phyloP scores from a whole-genome alignment of 2,797 vertebrate genomes.

The Carcharodon carcharias region DNA sequence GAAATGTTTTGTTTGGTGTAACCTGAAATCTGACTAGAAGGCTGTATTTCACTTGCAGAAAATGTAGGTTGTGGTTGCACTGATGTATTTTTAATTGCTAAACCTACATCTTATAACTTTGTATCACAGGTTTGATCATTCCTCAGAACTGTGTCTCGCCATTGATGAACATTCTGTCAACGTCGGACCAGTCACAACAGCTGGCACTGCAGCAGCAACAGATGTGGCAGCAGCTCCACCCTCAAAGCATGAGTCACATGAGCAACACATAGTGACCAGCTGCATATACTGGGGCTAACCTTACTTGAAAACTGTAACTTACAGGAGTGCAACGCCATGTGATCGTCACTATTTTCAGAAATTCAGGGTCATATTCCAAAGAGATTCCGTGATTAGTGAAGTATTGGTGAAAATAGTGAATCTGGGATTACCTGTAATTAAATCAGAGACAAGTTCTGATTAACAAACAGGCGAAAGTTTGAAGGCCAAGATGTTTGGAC shows the following conservation, averaged over 20 bases:
- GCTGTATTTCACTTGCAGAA: not conserved
- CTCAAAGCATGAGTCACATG: slow-evolving; percentile 85
- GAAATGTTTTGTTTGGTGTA: not conserved
- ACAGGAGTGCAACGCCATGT: slow-evolving; percentile 44
- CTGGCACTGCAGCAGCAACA: slow-evolving; percentile 93
- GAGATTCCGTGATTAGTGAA: slow-evolving; percentile 51
- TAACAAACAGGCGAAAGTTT: not conserved
- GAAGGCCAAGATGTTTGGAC: slow-evolving; percentile 27
- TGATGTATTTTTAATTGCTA: not conserved
- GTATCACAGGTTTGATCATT: slow-evolving; percentile 85
- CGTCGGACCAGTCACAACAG: slow-evolving; percentile 95
- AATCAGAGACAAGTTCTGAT: slow-evolving; percentile 20
- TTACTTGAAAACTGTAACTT: slow-evolving; percentile 22
- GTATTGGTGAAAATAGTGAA: slow-evolving; percentile 30
- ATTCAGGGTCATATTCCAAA: slow-evolving; percentile 80
- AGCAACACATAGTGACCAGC: slow-evolving; percentile 62
- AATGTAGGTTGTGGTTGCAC: not conserved
- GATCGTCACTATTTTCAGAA: slow-evolving; percentile 48
- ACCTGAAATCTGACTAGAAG: not conserved
- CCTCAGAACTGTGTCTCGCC: slow-evolving; percentile 89
- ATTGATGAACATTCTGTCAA: slow-evolving; percentile 85
- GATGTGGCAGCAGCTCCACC: slow-evolving; percentile 96
- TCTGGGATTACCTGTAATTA: not conserved
- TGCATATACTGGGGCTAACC: not conserved
- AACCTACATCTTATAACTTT: not conserved